phyloP scores from a whole-genome alignment of 2,113 vertebrate species.

The Hippopotamus amphibius region DNA sequence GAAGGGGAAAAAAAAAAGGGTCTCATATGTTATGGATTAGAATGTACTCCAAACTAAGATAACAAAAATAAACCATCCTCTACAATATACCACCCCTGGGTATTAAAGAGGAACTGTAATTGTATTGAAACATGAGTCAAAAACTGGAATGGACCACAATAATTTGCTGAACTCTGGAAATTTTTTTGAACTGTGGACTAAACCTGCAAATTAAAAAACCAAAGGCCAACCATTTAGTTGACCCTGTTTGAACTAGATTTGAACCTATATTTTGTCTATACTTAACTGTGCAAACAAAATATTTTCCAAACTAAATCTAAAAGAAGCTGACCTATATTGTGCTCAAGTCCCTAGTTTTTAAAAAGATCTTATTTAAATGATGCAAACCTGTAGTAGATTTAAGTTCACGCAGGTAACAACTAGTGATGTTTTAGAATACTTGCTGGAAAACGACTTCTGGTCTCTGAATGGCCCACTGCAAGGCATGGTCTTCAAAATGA shows the following conservation, averaged over 20 bases:
- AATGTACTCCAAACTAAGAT: constrained; percentile 45
- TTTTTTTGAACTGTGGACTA: constrained; percentile 23
- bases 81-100: background rate
- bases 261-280: background rate
- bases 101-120: constrained; percentile 46
- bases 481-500: background rate
- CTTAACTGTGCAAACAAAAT: constrained; percentile 18
- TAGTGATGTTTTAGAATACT: background rate
- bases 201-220: background rate
- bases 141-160: constrained; percentile 20
- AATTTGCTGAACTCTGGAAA: constrained; percentile 61
- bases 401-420: background rate
- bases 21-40: background rate
- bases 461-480: background rate
- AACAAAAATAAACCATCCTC: constrained; percentile 49
- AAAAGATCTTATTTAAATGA: background rate
- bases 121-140: constrained; percentile 54
- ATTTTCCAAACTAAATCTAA: constrained; percentile 18
- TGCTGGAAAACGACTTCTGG: background rate
- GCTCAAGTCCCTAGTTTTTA: background rate
- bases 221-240: constrained; percentile 34
- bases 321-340: background rate
- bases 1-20: background rate
- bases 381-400: background rate
- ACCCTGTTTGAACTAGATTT: constrained; percentile 58